A percentile compares a stretch with the other conserved stretches of the same genome.
These are phyloP conservation scores for Bombus waltoni DNA, from an alignment of 1,140 invertebrate genomes.

Conservation along the genomic window DNA sequence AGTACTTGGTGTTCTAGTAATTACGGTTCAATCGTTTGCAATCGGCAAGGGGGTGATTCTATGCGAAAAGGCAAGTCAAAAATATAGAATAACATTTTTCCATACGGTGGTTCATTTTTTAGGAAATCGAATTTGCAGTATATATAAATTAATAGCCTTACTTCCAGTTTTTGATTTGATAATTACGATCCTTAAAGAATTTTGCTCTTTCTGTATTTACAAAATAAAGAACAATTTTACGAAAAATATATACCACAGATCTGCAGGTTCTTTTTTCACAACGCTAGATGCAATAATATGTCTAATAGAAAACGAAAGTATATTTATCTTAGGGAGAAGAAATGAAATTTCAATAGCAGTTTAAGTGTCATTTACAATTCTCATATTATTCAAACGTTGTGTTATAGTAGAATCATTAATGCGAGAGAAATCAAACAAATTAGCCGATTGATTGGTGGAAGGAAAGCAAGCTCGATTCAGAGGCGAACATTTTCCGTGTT, in stretches of 20 bases:
- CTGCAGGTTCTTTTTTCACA: not conserved
- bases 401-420: not conserved
- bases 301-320: not conserved
- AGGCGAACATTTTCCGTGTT: not conserved
- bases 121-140: no score
- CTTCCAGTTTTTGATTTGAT: not conserved
- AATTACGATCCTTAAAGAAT: not conserved
- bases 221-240: not conserved
- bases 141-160: no score
- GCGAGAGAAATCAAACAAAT: slow-evolving; percentile 1
- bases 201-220: not conserved
- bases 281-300: not conserved
- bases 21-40: no score
- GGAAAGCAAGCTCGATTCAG: not conserved
- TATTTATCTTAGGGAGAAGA: not conserved
- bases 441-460: not conserved
- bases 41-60: no score
- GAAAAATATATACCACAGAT: not conserved
- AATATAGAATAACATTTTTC: no score
- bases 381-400: not conserved
- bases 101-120: no score
- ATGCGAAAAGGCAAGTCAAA: no score
- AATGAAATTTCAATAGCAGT: not conserved
- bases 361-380: not conserved
- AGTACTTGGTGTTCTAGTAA: no score